Base-by-base conservation (phyloP, 1,140 invertebrate species). In the Zaprionus ornatus region DNA sequence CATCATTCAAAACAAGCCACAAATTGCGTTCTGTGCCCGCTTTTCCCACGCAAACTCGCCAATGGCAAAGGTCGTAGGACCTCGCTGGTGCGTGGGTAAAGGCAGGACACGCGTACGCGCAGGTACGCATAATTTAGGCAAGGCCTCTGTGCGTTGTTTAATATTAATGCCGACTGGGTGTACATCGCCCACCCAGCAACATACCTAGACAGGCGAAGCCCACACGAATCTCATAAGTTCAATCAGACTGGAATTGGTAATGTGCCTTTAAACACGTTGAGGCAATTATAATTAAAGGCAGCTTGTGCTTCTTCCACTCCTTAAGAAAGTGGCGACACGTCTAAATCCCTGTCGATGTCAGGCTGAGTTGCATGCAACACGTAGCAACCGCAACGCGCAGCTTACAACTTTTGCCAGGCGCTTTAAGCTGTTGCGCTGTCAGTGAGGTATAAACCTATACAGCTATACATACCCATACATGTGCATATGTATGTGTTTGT, bases 1-100 rank as follows among this genome's bases (percentile, higher is more conserved):
- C 84, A 87, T 83, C 60, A 70, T 87, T 87, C 54, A 79, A 75
- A 81, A 81, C 77, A 70, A 78, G 70, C 78, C 84, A 70, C 80
- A 84, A 87, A 80, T 90, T 88, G 65, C 56, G 80, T 77, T 72
- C 70, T 72, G 60, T 23, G 59, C 45, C 55, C 74, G 45, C 45
- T 12, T 23, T 72, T 74, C 62, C 76, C 77, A 66, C 64, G 50
- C 71, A 0, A 7, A 21, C 17, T 48, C 40, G 40, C 40, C 40
- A 63, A 63, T 63, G 29, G 68, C 69, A 64, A 68, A 52, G 72
- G 66, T 45, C 42, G 45, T 3, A 48, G 17, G n/a, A 21, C n/a
- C 10, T 19, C 10, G 19, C 45, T 23, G 13, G 19, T 50, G 45
- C 45, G 45, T 40, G 21, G 10, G 29, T 4, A 17, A 19, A 15